Evolutionary conservation across 2,888 invertebrate species (phyloP).

Genomic region (Orchesellides sinensis): DNA sequence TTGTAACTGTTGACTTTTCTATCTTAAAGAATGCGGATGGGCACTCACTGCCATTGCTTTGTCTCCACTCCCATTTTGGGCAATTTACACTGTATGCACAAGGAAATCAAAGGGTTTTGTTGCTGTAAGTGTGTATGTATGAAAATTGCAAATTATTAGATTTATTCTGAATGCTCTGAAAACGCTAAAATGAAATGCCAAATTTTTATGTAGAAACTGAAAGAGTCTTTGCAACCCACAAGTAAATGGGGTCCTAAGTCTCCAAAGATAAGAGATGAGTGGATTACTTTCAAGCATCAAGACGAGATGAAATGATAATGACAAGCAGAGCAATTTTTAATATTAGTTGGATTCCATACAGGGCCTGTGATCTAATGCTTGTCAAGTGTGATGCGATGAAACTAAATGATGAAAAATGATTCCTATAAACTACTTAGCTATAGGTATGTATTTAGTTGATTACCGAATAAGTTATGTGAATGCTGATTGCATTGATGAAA

Average conservation of each 20-base stretch:
- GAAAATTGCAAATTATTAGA: too few relatives aligned
- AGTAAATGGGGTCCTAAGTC: constrained; percentile 75
- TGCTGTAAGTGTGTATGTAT: constrained; percentile 69
- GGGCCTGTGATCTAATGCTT: too few relatives aligned
- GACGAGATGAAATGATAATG: constrained; percentile 1
- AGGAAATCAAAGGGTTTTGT: constrained; percentile 69
- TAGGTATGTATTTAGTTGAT: too few relatives aligned
- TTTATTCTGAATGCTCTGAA: too few relatives aligned
- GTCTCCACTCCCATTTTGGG: constrained; percentile 79
- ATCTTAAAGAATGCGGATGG: constrained; percentile 68
- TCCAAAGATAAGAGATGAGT: constrained; percentile 63
- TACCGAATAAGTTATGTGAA: too few relatives aligned
- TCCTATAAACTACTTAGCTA: too few relatives aligned
- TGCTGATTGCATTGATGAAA: too few relatives aligned
- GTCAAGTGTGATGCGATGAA: too few relatives aligned
- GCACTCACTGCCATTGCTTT: constrained; percentile 77
- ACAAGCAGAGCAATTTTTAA: background rate
- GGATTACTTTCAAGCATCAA: constrained; percentile 59
- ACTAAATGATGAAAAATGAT: too few relatives aligned
- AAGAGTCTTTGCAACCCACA: constrained; percentile 70
- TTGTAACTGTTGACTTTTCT: too few relatives aligned
- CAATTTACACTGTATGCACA: constrained; percentile 76
- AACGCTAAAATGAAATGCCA: background rate
- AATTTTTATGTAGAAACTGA: constrained; percentile 64
- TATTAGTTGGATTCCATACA: background rate